phyloP scores from a whole-genome alignment of 2,888 invertebrate genomes.

The Poecilobothrus nobilitatus region DNA sequence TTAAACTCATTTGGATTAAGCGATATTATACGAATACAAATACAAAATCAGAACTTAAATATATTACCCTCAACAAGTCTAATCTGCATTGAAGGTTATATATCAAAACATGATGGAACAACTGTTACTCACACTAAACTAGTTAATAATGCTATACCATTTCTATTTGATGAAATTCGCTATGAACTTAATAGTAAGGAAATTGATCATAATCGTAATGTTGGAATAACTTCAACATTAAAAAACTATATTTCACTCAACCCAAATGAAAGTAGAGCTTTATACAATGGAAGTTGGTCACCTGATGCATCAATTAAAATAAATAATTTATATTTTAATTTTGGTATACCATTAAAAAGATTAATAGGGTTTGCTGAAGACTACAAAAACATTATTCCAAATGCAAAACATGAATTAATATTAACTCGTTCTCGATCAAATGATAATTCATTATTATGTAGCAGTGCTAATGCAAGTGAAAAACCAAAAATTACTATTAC shows the following conservation, averaged over 20 bases:
- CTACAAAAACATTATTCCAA: slow-evolving; percentile 35
- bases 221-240: slow-evolving; percentile 31
- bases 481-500: slow-evolving; percentile 21
- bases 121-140: slow-evolving; percentile 20
- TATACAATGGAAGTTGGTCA: slow-evolving; percentile 29
- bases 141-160: slow-evolving; percentile 27
- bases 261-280: slow-evolving; percentile 24
- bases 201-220: slow-evolving; percentile 30
- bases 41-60: slow-evolving; percentile 30
- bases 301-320: slow-evolving; percentile 19
- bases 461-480: slow-evolving; percentile 16
- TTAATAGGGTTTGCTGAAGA: slow-evolving; percentile 35
- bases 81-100: slow-evolving; percentile 24
- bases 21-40: slow-evolving; percentile 33
- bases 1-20: slow-evolving; percentile 24
- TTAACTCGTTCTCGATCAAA: slow-evolving; percentile 31
- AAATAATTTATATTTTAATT: slow-evolving; percentile 27
- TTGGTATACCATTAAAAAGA: slow-evolving; percentile 28
- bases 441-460: slow-evolving; percentile 24
- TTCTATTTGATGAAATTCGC: slow-evolving; percentile 30
- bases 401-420: slow-evolving; percentile 35
- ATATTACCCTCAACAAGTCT: slow-evolving; percentile 29
- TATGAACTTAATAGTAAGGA: slow-evolving; percentile 32
- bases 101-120: slow-evolving; percentile 21
- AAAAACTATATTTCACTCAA: slow-evolving; percentile 33